These are phyloP conservation scores for Upupa epops DNA, from an alignment of 2,113 vertebrate genomes.

Conservation along the genomic window DNA sequence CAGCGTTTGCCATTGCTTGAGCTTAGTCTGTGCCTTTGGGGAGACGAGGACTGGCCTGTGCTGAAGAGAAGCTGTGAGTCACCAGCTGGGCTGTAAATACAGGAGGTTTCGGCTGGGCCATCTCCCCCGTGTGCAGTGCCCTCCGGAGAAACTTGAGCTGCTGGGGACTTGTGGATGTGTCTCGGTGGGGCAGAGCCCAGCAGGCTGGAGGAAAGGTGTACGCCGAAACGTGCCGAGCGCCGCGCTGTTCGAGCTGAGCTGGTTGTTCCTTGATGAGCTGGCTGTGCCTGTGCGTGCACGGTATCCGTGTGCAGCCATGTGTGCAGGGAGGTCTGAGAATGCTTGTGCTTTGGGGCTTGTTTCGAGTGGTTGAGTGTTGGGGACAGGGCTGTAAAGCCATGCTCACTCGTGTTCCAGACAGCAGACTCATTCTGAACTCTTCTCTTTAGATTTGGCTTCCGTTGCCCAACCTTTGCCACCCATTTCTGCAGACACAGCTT, in stretches of 20 bases:
- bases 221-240: background rate
- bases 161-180: background rate
- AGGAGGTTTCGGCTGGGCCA: background rate
- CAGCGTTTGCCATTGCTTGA: too few species aligned
- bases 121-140: background rate
- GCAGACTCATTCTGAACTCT: constrained; percentile 1
- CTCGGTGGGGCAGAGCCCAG: background rate
- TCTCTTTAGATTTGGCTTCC: constrained; percentile 77
- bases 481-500: constrained; percentile 72
- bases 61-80: background rate
- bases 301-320: background rate
- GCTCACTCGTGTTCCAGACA: background rate
- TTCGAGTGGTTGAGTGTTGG: background rate
- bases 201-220: background rate
- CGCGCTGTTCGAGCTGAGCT: background rate
- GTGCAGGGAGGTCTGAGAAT: background rate
- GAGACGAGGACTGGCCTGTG: background rate
- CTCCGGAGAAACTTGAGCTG: background rate
- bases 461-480: constrained; percentile 74
- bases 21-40: background rate
- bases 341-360: background rate
- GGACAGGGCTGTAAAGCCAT: background rate
- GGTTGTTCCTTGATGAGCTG: background rate
- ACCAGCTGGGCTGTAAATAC: background rate
- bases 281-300: background rate